Percentiles rank a stretch among this genome's conserved stretches.
Evolutionary conservation across 2,797 vertebrate species (phyloP).

Genomic region (Cirrhinus mrigala): DNA sequence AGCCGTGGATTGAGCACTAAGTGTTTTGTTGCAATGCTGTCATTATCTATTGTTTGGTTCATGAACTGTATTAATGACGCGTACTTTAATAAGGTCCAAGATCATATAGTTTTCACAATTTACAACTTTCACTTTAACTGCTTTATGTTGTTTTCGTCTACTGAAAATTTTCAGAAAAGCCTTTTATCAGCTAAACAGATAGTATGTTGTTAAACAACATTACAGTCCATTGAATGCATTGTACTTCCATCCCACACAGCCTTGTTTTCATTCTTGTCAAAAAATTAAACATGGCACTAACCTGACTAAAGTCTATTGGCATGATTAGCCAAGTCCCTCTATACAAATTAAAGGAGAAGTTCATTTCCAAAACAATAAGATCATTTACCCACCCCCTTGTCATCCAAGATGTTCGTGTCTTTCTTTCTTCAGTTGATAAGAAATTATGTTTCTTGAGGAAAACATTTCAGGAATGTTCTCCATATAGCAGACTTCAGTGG

Average conservation of each 20-base stretch:
- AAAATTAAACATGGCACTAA: background rate
- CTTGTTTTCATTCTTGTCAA: background rate
- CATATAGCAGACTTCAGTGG: too few relatives aligned
- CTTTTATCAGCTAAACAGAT: background rate
- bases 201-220: background rate
- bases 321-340: background rate
- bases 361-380: too few relatives aligned
- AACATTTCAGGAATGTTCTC: too few relatives aligned
- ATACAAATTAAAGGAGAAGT: too few relatives aligned
- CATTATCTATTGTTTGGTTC: background rate
- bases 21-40: background rate
- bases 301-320: background rate
- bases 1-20: background rate
- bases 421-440: too few relatives aligned
- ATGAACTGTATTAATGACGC: background rate
- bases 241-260: background rate
- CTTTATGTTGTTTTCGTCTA: background rate
- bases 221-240: background rate
- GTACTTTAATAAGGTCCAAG: background rate
- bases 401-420: too few relatives aligned
- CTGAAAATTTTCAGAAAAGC: background rate
- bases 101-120: background rate
- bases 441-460: too few relatives aligned
- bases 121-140: background rate
- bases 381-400: too few relatives aligned